A percentile compares a stretch with the other conserved stretches of the same genome.
phyloP scores from a whole-genome alignment of 1,140 invertebrate species.

The Spodoptera litura region DNA sequence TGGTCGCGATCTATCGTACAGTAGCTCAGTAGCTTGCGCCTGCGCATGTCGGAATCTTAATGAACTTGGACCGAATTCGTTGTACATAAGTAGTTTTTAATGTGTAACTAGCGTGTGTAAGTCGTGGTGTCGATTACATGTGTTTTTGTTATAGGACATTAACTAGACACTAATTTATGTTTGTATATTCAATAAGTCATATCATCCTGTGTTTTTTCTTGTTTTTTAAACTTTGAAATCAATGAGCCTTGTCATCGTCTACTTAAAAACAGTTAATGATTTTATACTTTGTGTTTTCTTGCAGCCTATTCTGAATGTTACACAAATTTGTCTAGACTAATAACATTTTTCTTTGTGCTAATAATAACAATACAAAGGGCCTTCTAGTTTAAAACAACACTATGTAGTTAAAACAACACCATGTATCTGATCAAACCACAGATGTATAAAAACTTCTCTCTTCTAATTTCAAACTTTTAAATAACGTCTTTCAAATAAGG shows the following conservation, averaged over 20 bases:
- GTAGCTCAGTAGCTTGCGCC: conserved; percentile 38
- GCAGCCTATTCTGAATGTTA: neutral
- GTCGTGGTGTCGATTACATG: conserved; percentile 19
- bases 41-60: conserved; percentile 61
- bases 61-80: conserved; percentile 78
- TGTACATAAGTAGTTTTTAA: conserved; percentile 67
- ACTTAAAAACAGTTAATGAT: neutral
- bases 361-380: no score
- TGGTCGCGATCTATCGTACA: neutral
- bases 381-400: no score
- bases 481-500: neutral
- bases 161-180: conserved; percentile 12
- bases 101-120: conserved; percentile 48
- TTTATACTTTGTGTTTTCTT: conserved; percentile 3
- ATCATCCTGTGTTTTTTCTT: conserved; percentile 11
- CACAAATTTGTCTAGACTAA: neutral
- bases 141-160: conserved; percentile 36
- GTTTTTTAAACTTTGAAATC: conserved; percentile 5
- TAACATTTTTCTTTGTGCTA: neutral
- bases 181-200: conserved; percentile 28
- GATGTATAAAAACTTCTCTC: neutral
- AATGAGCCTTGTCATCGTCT: conserved; percentile 6
- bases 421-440: no score
- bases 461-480: conserved; percentile 7
- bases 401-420: no score